phyloP scores from a whole-genome alignment of 2,888 invertebrate genomes.

The Xiphydria camelus region DNA sequence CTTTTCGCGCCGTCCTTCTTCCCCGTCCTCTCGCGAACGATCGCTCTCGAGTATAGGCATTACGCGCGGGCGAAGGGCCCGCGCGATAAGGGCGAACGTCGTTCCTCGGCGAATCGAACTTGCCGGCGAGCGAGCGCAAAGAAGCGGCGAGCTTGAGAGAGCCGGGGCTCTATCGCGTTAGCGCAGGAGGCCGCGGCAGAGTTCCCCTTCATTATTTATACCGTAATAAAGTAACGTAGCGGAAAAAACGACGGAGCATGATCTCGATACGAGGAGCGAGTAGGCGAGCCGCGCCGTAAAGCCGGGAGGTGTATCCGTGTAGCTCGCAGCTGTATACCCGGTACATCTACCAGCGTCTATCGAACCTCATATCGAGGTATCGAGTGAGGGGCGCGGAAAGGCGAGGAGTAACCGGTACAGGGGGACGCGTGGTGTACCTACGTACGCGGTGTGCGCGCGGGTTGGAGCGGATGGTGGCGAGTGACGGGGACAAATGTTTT shows the following conservation, averaged over 20 bases:
- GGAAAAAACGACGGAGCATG: background rate
- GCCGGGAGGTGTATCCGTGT: no score
- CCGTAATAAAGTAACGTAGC: background rate
- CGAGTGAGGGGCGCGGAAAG: no score
- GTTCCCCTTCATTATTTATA: background rate
- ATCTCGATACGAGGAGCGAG: background rate
- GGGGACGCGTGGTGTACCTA: conserved; percentile 3
- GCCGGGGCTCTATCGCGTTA: no score
- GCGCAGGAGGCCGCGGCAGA: no score
- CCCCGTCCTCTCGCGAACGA: no score
- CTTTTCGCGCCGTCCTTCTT: no score
- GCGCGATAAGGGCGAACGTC: background rate
- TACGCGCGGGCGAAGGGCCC: no score
- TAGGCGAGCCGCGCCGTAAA: background rate
- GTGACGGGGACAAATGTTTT: conserved; percentile 38
- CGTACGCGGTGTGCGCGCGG: background rate
- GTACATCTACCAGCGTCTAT: no score
- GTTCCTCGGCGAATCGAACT: background rate
- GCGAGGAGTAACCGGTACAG: background rate
- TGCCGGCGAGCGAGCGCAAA: background rate
- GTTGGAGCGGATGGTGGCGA: background rate
- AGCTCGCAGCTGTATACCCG: no score
- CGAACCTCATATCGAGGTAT: no score
- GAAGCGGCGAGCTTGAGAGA: no score
- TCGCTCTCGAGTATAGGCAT: no score